phyloP scores from a whole-genome alignment of 2,797 vertebrate species.

The Leucoraja ocellata region DNA sequence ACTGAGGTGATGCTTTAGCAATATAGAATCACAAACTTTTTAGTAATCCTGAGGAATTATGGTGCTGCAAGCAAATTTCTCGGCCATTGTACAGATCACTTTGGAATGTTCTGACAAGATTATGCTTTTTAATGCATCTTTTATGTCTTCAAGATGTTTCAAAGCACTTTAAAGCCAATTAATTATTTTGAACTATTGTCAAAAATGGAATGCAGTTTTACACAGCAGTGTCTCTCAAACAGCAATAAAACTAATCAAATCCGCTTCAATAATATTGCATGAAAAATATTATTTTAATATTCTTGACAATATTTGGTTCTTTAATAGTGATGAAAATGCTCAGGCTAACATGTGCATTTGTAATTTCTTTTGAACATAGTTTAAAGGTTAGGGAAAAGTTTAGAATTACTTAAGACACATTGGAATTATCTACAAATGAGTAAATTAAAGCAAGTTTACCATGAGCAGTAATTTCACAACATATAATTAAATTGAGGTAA shows the following conservation, averaged over 20 bases:
- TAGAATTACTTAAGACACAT: too few species aligned
- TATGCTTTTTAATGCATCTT: background rate
- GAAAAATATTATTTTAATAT: conserved; percentile 1
- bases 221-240: background rate
- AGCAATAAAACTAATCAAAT: background rate
- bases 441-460: too few species aligned
- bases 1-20: background rate
- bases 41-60: background rate
- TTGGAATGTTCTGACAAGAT: background rate
- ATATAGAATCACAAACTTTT: background rate
- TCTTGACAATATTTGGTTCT: background rate
- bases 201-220: background rate
- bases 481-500: background rate
- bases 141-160: background rate
- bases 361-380: background rate
- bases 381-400: background rate
- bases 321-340: background rate
- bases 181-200: background rate
- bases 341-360: background rate
- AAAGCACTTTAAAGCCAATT: background rate
- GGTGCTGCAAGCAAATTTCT: background rate
- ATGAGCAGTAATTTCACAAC: background rate
- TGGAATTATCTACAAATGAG: background rate
- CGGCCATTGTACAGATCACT: background rate
- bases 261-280: background rate